Percentiles rank a stretch among this genome's conserved stretches.
Conservation (phyloP, 2,113 vertebrate species). For the Sphyrna mokarran region DNA sequence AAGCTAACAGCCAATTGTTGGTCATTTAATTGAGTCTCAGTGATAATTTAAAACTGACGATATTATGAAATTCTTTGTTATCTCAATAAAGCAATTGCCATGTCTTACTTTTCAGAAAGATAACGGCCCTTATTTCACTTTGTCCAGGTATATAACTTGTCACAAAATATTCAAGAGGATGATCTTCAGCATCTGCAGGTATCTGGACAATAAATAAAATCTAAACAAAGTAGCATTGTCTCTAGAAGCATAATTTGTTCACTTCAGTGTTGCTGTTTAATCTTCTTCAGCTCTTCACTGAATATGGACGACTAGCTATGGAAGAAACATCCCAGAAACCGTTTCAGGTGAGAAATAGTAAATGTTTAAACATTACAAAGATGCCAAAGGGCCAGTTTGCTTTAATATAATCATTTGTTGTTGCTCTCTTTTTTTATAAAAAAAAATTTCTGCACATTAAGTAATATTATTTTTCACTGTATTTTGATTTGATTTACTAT, state of each 20-base stretch:
- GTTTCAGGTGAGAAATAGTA: constrained; percentile 75
- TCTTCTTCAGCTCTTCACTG: constrained; percentile 83
- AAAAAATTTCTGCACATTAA: background rate
- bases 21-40: background rate
- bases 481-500: too few relatives aligned
- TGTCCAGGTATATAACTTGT: constrained; percentile 81
- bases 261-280: constrained; percentile 30
- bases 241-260: background rate
- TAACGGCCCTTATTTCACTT: constrained; percentile 36
- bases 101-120: background rate
- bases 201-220: constrained; percentile 1
- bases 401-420: background rate
- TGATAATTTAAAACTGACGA: background rate
- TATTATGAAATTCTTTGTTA: background rate
- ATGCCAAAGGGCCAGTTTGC: background rate
- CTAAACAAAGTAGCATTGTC: too few relatives aligned
- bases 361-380: background rate
- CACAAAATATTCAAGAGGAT: constrained; percentile 83
- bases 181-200: constrained; percentile 87
- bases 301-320: constrained; percentile 94
- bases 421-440: background rate
- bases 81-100: background rate
- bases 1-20: background rate
- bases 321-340: constrained; percentile 95
- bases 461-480: too few relatives aligned